Conservation (phyloP, 2,888 invertebrate species). For the Cryptocephalus moraei region DNA sequence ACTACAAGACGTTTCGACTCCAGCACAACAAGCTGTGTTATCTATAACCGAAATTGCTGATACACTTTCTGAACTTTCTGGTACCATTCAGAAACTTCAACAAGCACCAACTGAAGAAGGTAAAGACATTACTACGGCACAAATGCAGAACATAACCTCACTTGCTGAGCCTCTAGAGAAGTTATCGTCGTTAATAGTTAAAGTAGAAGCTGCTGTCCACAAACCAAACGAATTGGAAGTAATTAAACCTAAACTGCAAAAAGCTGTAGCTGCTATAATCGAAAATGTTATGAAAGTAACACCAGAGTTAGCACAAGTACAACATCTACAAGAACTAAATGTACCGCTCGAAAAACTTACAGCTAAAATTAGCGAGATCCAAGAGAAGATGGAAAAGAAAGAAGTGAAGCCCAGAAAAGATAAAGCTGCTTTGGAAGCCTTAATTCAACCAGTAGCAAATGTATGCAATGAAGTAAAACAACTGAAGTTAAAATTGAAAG, state of each 20-base stretch:
- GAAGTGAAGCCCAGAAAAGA: neutral
- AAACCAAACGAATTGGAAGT: conserved; percentile 11
- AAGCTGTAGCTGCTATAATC: too few species aligned
- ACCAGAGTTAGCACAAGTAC: too few species aligned
- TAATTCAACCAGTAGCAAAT: too few species aligned
- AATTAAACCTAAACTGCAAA: conserved; percentile 10
- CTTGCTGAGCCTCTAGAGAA: conserved; percentile 17
- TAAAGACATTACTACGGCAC: conserved; percentile 5
- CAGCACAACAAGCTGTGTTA: conserved; percentile 10
- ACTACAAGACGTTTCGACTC: too few species aligned
- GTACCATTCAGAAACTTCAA: conserved; percentile 4
- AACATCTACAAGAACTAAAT: too few species aligned
- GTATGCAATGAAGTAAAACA: too few species aligned
- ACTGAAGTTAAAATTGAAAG: too few species aligned
- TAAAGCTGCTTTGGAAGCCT: neutral
- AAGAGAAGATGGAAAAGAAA: neutral
- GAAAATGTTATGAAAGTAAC: too few species aligned
- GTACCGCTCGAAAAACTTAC: too few species aligned
- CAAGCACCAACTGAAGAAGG: conserved; percentile 1
- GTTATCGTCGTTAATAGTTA: conserved; percentile 12
- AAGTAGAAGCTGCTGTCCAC: conserved; percentile 6
- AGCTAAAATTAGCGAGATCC: too few species aligned
- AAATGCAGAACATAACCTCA: neutral
- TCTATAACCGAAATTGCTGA: conserved; percentile 10
- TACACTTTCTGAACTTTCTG: conserved; percentile 4